Conservation (phyloP, 2,888 invertebrate genomes). For the Himalopsyche japonica region DNA sequence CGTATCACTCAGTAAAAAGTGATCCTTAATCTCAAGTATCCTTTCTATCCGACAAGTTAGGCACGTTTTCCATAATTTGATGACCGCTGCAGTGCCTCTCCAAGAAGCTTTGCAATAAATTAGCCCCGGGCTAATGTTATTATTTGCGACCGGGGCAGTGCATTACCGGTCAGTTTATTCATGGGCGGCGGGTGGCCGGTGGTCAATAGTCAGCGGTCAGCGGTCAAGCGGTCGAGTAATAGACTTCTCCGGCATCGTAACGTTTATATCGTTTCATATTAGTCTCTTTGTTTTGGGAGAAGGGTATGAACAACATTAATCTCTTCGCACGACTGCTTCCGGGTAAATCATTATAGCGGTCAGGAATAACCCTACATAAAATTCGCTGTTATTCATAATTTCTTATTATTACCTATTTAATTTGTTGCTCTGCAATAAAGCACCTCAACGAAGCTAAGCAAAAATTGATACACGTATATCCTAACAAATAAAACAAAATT, state of each 20-base stretch:
- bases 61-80: neutral
- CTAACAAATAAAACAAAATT: no score
- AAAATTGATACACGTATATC: no score
- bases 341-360: neutral
- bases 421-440: no score
- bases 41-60: neutral
- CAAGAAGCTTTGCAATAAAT: slow-evolving; percentile 10
- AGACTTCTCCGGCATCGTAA: neutral
- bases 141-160: slow-evolving; percentile 25
- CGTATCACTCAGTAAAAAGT: neutral
- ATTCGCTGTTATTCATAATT: neutral
- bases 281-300: neutral
- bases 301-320: neutral
- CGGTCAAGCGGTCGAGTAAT: slow-evolving; percentile 20
- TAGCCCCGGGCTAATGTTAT: slow-evolving; percentile 24
- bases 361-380: neutral
- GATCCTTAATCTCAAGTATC: neutral
- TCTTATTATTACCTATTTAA: neutral
- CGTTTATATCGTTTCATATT: neutral
- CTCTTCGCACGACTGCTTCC: neutral
- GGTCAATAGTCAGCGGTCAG: neutral
- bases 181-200: neutral
- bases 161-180: slow-evolving; percentile 33
- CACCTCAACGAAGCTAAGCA: no score
- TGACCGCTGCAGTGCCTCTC: neutral